A percentile compares a stretch with the other conserved stretches of the same genome.
phyloP scores from a whole-genome alignment of 2,888 invertebrate species.

The Erynnis tages region DNA sequence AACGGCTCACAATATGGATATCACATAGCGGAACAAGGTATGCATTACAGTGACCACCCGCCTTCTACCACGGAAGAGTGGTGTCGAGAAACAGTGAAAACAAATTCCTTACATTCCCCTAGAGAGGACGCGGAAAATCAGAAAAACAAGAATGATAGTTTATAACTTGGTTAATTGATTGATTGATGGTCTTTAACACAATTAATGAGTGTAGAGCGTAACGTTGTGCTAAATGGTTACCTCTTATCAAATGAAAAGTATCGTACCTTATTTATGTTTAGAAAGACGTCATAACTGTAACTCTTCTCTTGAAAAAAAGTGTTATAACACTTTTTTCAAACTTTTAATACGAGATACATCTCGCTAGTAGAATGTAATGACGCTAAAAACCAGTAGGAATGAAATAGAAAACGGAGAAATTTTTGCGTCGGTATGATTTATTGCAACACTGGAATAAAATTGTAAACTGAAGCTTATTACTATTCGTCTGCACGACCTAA shows the following conservation, averaged over 20 bases:
- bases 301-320: too few relatives aligned
- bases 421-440: too few relatives aligned
- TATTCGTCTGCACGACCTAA: too few relatives aligned
- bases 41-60: conserved; percentile 39
- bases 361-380: too few relatives aligned
- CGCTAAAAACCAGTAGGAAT: too few relatives aligned
- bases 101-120: conserved; percentile 46
- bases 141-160: conserved; percentile 32
- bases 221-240: not conserved
- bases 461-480: too few relatives aligned
- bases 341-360: too few relatives aligned
- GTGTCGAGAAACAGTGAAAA: conserved; percentile 72
- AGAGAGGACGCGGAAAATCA: conserved; percentile 54
- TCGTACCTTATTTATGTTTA: too few relatives aligned
- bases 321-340: too few relatives aligned
- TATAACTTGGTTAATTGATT: not conserved
- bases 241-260: not conserved
- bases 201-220: not conserved
- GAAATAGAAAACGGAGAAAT: too few relatives aligned
- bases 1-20: conserved; percentile 19
- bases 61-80: conserved; percentile 62
- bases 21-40: conserved; percentile 31
- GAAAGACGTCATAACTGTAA: too few relatives aligned
- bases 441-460: too few relatives aligned
- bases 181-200: not conserved